Conservation (phyloP, 2,888 invertebrate genomes). For the Volucella inanis region DNA sequence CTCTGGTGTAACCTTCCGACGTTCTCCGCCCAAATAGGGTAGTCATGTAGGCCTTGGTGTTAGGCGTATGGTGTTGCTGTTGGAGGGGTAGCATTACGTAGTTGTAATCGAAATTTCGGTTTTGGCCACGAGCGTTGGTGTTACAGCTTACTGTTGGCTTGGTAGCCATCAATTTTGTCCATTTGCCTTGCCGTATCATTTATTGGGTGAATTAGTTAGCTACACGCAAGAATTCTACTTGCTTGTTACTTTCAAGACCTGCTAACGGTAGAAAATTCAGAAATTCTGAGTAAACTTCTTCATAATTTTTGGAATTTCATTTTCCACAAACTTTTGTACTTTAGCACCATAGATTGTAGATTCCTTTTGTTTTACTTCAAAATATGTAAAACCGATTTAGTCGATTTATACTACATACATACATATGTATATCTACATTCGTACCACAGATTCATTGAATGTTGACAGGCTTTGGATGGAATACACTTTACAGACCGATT, state of each 20-base stretch:
- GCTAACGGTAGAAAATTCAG: not conserved
- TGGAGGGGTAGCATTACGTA: conserved; percentile 31
- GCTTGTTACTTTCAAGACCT: not conserved
- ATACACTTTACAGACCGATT: too few relatives aligned
- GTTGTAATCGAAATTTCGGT: conserved; percentile 54
- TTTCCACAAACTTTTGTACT: not conserved
- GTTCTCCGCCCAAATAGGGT: conserved; percentile 59
- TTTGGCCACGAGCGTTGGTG: conserved; percentile 30
- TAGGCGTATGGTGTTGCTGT: conserved; percentile 7
- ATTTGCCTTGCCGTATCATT: conserved; percentile 50
- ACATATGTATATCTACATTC: too few relatives aligned
- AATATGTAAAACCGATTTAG: conserved; percentile 20
- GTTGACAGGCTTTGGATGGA: too few relatives aligned
- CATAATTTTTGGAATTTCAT: not conserved
- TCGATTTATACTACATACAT: too few relatives aligned
- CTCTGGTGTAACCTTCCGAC: conserved; percentile 61
- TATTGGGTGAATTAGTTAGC: conserved; percentile 35
- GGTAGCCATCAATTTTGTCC: conserved; percentile 51
- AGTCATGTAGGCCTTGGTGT: conserved; percentile 9
- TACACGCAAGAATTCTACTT: conserved; percentile 42
- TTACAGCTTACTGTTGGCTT: conserved; percentile 40
- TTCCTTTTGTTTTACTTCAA: conserved; percentile 56
- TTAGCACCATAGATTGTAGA: not conserved
- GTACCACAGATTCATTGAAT: not conserved
- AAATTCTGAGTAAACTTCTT: not conserved